Base-by-base conservation (phyloP, 2,888 invertebrate species). In the Meteorus cinctellus region DNA sequence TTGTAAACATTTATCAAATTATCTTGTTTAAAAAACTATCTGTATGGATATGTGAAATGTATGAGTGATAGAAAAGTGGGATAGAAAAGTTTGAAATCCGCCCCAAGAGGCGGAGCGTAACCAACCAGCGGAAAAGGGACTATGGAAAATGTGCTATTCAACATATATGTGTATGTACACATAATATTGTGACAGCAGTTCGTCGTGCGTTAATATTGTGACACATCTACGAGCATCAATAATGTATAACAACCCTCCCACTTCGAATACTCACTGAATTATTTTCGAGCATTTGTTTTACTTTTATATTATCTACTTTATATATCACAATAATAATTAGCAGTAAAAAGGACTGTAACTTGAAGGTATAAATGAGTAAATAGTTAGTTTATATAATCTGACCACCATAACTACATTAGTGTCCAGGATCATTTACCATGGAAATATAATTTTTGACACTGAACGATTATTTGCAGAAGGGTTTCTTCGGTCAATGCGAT, bases 41-140 rank as follows among this genome's bases (percentile, higher is more conserved):
- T 1, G 0, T 12, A 41, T 41, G 12, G 1, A 41, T 41, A 41
- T 41, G 8, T 59, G 19, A 4, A 24, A 8, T 59, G 6, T 59
- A 59, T 59, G 66, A 14, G 10, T 60, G 60, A 62, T 34, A 48
- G 45, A 12, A n/a, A 45, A 65, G 74, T 72, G 70, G 69, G 69
- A 76, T 79, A 78, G 72, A 78, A 71, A 70, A 74, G 69, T 62
- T 72, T 68, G 6, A 41, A 78, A 75, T 70, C 75, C 76, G 66
- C 67, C 72, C 74, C 74, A 73, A 75, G 59, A 73, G 74, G 59
- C 63, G 67, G 65, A 41, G 65, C 65, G 68, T 65, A 31, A 60
- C 62, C 51, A 67, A n/a, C 51, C 60, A 74, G 67, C 70, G 51
- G 62, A 73, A 62, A 55, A 60, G 27, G n/a, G 63, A 63, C 63